Conservation (phyloP, 2,888 invertebrate species). For the Arrhopalites spinosus region DNA sequence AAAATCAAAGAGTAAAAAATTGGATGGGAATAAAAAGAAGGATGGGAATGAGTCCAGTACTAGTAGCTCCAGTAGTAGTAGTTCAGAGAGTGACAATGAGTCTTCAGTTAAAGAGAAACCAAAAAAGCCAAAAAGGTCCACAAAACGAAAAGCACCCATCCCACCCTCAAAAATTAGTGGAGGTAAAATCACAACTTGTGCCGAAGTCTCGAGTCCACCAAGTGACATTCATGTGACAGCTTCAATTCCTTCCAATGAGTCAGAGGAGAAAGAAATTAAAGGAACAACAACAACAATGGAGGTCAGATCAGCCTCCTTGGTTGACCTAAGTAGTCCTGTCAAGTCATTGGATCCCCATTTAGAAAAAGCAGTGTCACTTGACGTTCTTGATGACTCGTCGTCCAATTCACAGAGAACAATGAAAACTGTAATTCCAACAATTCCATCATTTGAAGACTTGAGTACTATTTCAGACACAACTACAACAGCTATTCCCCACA, state of each 20-base stretch:
- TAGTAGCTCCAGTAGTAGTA: conserved; percentile 37
- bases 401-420: conserved; percentile 54
- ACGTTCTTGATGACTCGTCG: conserved; percentile 64
- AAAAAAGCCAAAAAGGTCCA: conserved; percentile 51
- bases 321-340: conserved; percentile 73
- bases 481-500: conserved; percentile 37
- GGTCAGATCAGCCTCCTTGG: conserved; percentile 80
- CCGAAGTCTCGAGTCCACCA: conserved; percentile 31
- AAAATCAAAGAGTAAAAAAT: conserved; percentile 21
- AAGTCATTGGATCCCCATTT: conserved; percentile 54
- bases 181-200: conserved; percentile 7
- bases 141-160: conserved; percentile 56
- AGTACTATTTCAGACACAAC: conserved; percentile 65
- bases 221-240: neutral
- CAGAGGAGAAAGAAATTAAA: too few relatives aligned
- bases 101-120: conserved; percentile 45
- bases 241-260: neutral
- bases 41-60: conserved; percentile 5
- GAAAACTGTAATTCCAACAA: conserved; percentile 65
- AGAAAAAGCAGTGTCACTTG: conserved; percentile 80
- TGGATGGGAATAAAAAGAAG: neutral
- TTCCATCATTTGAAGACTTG: conserved; percentile 61
- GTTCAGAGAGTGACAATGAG: conserved; percentile 37
- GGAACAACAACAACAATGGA: conserved; percentile 59
- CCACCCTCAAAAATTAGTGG: conserved; percentile 45